Evolutionary conservation across 2,888 invertebrate genomes (phyloP).

Genomic region (Uloborus plumipes): DNA sequence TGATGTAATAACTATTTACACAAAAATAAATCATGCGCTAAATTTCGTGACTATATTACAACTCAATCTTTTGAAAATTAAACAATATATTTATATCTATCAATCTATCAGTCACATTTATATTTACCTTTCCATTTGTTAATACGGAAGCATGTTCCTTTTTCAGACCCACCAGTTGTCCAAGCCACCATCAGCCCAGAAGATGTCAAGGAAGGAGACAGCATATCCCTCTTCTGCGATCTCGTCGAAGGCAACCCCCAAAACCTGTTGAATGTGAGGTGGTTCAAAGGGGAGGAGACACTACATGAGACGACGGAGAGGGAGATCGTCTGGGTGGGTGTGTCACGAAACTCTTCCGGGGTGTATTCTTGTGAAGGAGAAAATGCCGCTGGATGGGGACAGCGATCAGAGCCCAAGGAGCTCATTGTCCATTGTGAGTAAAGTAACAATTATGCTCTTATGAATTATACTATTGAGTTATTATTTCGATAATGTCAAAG

Average conservation of each 20-base stretch:
- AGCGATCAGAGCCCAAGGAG: conserved; percentile 52
- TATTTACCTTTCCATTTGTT: background rate
- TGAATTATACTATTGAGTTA: background rate
- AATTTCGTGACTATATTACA: no score
- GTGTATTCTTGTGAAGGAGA: conserved; percentile 66
- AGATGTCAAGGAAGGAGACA: conserved; percentile 66
- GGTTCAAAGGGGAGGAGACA: conserved; percentile 65
- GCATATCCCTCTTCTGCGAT: conserved; percentile 66
- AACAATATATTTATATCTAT: no score
- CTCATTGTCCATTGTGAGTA: conserved; percentile 66
- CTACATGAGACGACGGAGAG: conserved; percentile 65
- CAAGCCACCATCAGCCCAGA: conserved; percentile 59
- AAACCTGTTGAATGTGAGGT: conserved; percentile 65
- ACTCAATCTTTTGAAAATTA: no score
- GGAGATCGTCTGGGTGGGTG: conserved; percentile 65
- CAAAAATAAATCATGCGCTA: no score
- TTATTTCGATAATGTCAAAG: no score
- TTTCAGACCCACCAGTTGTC: conserved; percentile 65
- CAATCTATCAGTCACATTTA: no score
- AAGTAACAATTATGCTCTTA: background rate
- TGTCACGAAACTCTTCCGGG: conserved; percentile 65
- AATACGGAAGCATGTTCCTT: background rate
- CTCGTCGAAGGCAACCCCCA: conserved; percentile 67
- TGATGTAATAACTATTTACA: no score
- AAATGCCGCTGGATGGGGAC: conserved; percentile 66